Base-by-base conservation (phyloP, 2,888 invertebrate genomes). In the Drosophila gaucha region DNA sequence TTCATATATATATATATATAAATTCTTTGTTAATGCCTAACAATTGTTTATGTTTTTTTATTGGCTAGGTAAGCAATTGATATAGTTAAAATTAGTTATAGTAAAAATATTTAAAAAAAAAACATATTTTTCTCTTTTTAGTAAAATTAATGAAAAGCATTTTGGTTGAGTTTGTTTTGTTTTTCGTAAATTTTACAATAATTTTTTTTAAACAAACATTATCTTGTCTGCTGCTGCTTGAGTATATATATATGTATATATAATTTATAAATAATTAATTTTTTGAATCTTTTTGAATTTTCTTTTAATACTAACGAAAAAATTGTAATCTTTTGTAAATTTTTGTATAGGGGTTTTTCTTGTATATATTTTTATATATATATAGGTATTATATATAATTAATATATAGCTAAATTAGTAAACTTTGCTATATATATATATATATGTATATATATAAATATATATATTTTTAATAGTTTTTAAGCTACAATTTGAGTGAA, bases 101-200 rank as follows among this genome's bases (percentile, higher is more conserved):
- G 46, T 30, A 18, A 49, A 47, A 26, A 22, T 30, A 44, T 44
- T 31, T 20, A 14, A 10, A 9, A 22, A 47, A 12, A 35, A 49
- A 49, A 26, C 3, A 3, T 33, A 28, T 31, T 54, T n/a, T n/a
- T n/a, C n/a, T n/a, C n/a, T n/a, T 38, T 39, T 64, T 64, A 52
- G 59, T 78, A 58, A 72, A 74, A 73, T 72, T 73, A 73, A 71
- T 78, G 80, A 80, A 78, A 80, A 80, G 85, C 80, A 73, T 80
- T 80, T 78, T 73, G 74, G 73, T 73, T 73, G 69, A 75, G 80
- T 80, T 68, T 73, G 22, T 28, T 57, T 46, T 58, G 56, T 35
- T 20, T 44, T 62, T 47, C 33, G 6, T 54, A 54, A 52, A 51
- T 47, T 57, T 65, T 63, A 80, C 63, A 80, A 65, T n/a, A n/a